These are phyloP conservation scores for Drosophila engyochracea DNA, from an alignment of 2,888 invertebrate species.

Conservation along the genomic window DNA sequence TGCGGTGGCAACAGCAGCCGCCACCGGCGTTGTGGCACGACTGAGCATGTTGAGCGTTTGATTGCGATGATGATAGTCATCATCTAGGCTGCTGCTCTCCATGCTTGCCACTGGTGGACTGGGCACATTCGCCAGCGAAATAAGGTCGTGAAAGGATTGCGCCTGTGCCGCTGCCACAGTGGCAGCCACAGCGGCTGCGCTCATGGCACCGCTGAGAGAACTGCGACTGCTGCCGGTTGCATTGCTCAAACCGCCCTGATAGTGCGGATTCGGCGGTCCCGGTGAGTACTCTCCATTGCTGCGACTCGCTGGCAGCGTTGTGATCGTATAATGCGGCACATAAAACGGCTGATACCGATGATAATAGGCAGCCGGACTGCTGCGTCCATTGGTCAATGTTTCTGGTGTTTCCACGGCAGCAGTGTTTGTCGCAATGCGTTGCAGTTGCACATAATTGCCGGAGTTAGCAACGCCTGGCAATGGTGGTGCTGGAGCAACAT, in stretches of 20 bases:
- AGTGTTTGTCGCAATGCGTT: conserved; percentile 20
- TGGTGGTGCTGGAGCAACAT: background rate
- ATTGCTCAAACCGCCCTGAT: conserved; percentile 60
- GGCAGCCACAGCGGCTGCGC: conserved; percentile 70
- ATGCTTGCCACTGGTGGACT: conserved; percentile 44
- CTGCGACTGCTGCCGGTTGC: conserved; percentile 72
- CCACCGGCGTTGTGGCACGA: conserved; percentile 42
- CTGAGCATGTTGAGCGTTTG: conserved; percentile 43
- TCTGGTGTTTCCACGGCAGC: conserved; percentile 13
- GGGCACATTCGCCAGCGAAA: conserved; percentile 58
- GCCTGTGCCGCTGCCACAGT: conserved; percentile 69
- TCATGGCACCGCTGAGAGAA: conserved; percentile 67
- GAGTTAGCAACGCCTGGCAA: conserved; percentile 5
- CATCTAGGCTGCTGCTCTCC: conserved; percentile 28
- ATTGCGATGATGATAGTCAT: conserved; percentile 49
- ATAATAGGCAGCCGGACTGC: conserved; percentile 62
- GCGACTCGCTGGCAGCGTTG: conserved; percentile 53
- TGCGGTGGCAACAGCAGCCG: conserved; percentile 41
- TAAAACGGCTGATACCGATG: conserved; percentile 72
- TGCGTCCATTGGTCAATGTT: conserved; percentile 39
- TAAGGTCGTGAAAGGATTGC: conserved; percentile 63
- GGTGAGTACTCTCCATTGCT: conserved; percentile 45
- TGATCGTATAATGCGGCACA: conserved; percentile 69
- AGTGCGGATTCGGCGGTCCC: conserved; percentile 59
- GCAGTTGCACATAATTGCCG: conserved; percentile 22